A percentile compares a stretch with the other conserved stretches of the same genome.
phyloP scores from a whole-genome alignment of 1,140 invertebrate genomes.

The Triops cancriformis region DNA sequence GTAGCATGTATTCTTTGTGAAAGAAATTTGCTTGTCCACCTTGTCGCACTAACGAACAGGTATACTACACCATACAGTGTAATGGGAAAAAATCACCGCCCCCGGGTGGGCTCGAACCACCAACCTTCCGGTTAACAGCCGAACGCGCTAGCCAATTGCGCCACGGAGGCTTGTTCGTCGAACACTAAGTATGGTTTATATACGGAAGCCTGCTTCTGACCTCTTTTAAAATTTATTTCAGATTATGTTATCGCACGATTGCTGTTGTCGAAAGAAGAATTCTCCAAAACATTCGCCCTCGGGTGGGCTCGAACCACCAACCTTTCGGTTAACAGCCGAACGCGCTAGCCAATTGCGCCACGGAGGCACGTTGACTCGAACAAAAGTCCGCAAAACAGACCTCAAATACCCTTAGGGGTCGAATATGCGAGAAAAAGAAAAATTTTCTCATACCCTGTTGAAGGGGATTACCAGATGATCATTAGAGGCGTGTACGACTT shows the following conservation, averaged over 20 bases:
- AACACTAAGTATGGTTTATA: too few relatives aligned
- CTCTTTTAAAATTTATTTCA: not conserved
- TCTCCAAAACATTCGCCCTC: slow-evolving; percentile 48
- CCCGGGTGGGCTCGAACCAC: slow-evolving; percentile 75
- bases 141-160: slow-evolving; percentile 76
- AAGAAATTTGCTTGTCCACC: too few relatives aligned
- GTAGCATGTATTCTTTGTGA: too few relatives aligned
- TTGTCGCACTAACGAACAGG: too few relatives aligned
- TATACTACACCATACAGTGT: too few relatives aligned
- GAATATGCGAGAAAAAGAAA: too few relatives aligned
- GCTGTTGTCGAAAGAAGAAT: not conserved
- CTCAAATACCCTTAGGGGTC: too few relatives aligned
- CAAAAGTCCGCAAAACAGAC: too few relatives aligned
- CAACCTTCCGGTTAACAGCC: slow-evolving; percentile 84
- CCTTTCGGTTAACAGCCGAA: slow-evolving; percentile 85
- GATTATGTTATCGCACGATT: too few relatives aligned
- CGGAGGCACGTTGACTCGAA: slow-evolving; percentile 51
- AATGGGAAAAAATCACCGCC: slow-evolving; percentile 43
- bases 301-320: slow-evolving; percentile 76
- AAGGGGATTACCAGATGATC: slow-evolving; percentile 33
- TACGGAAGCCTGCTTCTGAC: not conserved
- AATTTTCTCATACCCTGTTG: slow-evolving; percentile 27
- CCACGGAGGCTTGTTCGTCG: slow-evolving; percentile 58
- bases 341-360: slow-evolving; percentile 74
- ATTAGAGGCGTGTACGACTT: slow-evolving; percentile 46